Conservation (phyloP, 2,888 invertebrate species). For the Hedya salicella region DNA sequence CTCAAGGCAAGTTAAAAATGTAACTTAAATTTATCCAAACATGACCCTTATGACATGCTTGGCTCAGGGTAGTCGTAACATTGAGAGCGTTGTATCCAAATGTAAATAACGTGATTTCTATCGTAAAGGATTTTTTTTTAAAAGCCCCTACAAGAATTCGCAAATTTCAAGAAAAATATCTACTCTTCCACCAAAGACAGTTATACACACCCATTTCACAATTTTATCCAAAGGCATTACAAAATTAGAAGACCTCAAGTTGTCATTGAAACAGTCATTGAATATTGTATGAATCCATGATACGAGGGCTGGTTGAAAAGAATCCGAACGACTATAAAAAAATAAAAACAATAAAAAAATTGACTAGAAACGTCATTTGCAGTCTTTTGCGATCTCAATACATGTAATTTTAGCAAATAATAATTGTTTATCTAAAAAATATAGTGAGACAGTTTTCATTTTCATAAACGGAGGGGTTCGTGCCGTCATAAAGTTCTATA, state of each 20-base stretch:
- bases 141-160: slow-evolving; percentile 17
- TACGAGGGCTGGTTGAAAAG: no score
- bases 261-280: slow-evolving; percentile 12
- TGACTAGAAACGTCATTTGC: no score
- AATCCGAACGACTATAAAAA: no score
- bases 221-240: slow-evolving; percentile 12
- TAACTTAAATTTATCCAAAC: slow-evolving; percentile 20
- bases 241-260: slow-evolving; percentile 15
- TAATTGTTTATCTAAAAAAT: no score
- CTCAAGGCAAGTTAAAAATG: slow-evolving; percentile 16
- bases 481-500: no score
- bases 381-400: no score
- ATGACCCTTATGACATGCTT: slow-evolving; percentile 16
- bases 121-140: slow-evolving; percentile 10
- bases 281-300: no score
- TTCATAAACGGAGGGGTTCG: no score
- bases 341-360: no score
- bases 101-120: slow-evolving; percentile 17
- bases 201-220: slow-evolving; percentile 17
- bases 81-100: slow-evolving; percentile 15
- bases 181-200: slow-evolving; percentile 16
- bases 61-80: slow-evolving; percentile 13
- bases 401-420: no score
- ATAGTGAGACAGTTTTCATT: no score
- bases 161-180: slow-evolving; percentile 23